These are phyloP conservation scores for Heterocephalus glaber DNA, from an alignment of 2,113 vertebrate genomes.

Conservation along the genomic window DNA sequence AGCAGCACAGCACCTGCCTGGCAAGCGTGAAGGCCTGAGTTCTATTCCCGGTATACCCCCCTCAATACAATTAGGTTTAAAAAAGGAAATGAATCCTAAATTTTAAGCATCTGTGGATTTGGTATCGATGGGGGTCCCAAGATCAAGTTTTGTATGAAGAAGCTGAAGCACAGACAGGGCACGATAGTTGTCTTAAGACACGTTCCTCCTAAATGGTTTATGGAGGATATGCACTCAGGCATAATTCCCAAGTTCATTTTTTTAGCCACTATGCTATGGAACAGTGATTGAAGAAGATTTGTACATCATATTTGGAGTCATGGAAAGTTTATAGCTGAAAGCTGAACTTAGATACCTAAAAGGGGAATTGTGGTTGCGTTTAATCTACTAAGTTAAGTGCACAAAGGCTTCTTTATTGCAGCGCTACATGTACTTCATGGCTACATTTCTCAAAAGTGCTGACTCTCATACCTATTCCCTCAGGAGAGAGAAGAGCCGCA, in stretches of 20 bases:
- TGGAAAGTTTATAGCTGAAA: background rate
- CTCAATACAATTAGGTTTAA: no score
- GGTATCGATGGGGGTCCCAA: background rate
- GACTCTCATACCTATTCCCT: background rate
- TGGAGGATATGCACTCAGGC: background rate
- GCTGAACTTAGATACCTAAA: background rate
- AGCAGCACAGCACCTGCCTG: no score
- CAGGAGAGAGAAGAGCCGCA: background rate
- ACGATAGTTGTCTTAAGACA: background rate
- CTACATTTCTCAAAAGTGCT: slow-evolving; percentile 1
- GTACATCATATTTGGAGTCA: background rate
- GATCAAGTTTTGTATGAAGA: background rate
- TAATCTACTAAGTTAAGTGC: background rate
- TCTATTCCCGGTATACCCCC: no score
- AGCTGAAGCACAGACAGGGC: background rate
- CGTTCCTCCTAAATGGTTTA: background rate
- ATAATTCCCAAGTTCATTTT: background rate
- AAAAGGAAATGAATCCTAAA: background rate
- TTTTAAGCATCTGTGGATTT: background rate
- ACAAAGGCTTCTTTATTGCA: background rate
- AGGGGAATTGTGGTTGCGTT: background rate
- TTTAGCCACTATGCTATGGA: background rate
- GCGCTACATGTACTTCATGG: background rate
- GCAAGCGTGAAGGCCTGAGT: no score
- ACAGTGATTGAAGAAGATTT: background rate